Conservation (phyloP, 1,140 invertebrate genomes). For the Pseudomyrmex concolor region DNA sequence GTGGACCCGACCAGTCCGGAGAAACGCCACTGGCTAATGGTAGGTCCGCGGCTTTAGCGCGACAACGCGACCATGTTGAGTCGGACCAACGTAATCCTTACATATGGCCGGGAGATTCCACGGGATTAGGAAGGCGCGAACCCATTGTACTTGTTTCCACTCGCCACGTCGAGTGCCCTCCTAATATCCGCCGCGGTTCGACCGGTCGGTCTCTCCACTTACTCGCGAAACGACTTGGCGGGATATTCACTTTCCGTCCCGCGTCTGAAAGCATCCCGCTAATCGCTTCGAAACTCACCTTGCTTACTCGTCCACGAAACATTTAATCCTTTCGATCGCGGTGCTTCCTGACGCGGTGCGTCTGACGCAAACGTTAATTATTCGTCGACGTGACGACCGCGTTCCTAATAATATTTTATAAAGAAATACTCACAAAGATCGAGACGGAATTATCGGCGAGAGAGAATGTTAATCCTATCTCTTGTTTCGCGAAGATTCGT, state of each 20-base stretch:
- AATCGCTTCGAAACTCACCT: not conserved
- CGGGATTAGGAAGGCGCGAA: conserved; percentile 77
- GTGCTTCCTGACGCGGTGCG: not conserved
- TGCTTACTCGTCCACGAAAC: not conserved
- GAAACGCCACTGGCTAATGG: conserved; percentile 74
- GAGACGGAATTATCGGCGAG: conserved; percentile 21
- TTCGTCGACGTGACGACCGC: conserved; percentile 5
- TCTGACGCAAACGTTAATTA: not conserved
- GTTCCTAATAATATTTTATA: conserved; percentile 7
- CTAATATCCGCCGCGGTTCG: conserved; percentile 63
- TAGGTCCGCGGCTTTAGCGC: conserved; percentile 71
- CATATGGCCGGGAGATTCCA: conserved; percentile 78
- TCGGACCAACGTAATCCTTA: conserved; percentile 80
- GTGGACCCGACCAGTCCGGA: conserved; percentile 61
- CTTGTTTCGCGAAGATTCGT: conserved; percentile 59
- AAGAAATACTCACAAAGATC: conserved; percentile 54
- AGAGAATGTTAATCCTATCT: conserved; percentile 66
- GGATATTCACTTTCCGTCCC: conserved; percentile 64
- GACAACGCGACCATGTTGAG: conserved; percentile 72
- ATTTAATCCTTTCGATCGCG: not conserved
- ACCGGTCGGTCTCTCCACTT: conserved; percentile 32
- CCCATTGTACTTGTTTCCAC: conserved; percentile 74
- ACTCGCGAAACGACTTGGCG: conserved; percentile 28
- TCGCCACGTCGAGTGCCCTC: conserved; percentile 57
- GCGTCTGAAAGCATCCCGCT: not conserved